Evolutionary conservation across 2,113 vertebrate genomes (phyloP), one percentile per base, ranked within the genome.

Genomic region (Rattus norvegicus): DNA sequence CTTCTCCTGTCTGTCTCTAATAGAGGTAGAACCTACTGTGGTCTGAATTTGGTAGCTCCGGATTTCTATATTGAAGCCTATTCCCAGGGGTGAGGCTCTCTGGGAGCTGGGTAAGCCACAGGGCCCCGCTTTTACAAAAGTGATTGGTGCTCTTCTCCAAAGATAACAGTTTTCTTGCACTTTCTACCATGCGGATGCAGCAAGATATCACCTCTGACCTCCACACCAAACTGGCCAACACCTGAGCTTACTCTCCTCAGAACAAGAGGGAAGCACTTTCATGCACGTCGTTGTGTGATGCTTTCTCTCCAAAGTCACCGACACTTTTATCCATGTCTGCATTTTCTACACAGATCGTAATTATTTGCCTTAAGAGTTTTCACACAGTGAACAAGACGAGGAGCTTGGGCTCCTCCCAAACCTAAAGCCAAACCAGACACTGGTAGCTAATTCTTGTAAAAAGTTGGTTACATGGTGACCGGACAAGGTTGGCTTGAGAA

Each of bases 361-460:
- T 72, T 89, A 87, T 72, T 63, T 90, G 91, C 81, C 56, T n/a
- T n/a, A 59, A n/a, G 79, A 65, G 77, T 81, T 20, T 52, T 95
- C 5, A 70, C 30, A 33, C 67, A 26, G 17, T 33, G 24, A 54
- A 75, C 19, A 30, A 77, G n/a, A 65, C 11, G 65, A 84, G 5
- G 33, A 69, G 30, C 19, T 7, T 28, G 59, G 36, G 43, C 1
- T 30, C 12, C 80, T 61, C 56, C 49, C 24, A 96, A 30, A 69
- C 14, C 83, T 54, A 47, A 93, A 75, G 69, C 43, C 70, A 47
- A 83, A 39, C n/a, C 22, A 90, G 61, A 89, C 16, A 52, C 39
- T 69, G 43, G 63, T 67, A 24, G 61, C 56, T 26, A 75, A 76
- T 70, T 54, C 24, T 7, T 75, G 43, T 77, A 75, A 70, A 77